Conservation (phyloP, 2,797 vertebrate species). For the Champsocephalus gunnari region DNA sequence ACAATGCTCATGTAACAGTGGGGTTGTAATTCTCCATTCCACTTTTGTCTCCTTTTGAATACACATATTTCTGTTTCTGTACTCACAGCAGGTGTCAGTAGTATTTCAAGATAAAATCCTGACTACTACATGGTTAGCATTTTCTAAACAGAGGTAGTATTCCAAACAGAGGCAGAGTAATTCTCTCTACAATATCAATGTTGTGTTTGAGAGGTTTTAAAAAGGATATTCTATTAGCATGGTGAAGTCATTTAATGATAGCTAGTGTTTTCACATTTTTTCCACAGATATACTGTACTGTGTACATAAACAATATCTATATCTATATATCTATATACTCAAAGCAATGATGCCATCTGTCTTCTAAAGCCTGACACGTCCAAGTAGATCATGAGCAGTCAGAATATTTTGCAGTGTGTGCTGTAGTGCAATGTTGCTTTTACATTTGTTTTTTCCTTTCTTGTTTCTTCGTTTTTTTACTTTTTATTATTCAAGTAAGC, state of each 20-base stretch:
- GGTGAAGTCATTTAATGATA: conserved; percentile 83
- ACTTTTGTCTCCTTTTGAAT: conserved; percentile 69
- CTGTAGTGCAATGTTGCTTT: conserved; percentile 73
- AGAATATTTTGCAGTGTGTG: conserved; percentile 62
- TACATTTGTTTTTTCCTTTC: conserved; percentile 34
- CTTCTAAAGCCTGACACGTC: conserved; percentile 70
- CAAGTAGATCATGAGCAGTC: conserved; percentile 69
- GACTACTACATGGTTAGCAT: conserved; percentile 59
- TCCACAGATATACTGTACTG: conserved; percentile 82
- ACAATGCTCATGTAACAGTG: conserved; percentile 64
- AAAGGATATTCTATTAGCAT: conserved; percentile 83
- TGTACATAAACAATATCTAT: conserved; percentile 86
- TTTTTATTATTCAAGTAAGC: conserved; percentile 62
- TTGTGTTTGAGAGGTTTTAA: conserved; percentile 78
- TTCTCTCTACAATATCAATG: conserved; percentile 72
- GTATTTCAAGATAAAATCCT: conserved; percentile 63
- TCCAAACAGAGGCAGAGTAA: conserved; percentile 65
- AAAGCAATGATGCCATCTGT: conserved; percentile 81
- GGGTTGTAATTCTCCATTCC: conserved; percentile 77
- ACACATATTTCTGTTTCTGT: conserved; percentile 73
- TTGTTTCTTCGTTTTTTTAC: conserved; percentile 34
- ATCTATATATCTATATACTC: conserved; percentile 85
- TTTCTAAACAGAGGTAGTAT: conserved; percentile 70
- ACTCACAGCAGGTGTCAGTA: conserved; percentile 67
- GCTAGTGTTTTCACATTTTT: conserved; percentile 79